phyloP scores from a whole-genome alignment of 35 echinoderm and acorn worm species.

The Heliocidaris erythrogramma region DNA sequence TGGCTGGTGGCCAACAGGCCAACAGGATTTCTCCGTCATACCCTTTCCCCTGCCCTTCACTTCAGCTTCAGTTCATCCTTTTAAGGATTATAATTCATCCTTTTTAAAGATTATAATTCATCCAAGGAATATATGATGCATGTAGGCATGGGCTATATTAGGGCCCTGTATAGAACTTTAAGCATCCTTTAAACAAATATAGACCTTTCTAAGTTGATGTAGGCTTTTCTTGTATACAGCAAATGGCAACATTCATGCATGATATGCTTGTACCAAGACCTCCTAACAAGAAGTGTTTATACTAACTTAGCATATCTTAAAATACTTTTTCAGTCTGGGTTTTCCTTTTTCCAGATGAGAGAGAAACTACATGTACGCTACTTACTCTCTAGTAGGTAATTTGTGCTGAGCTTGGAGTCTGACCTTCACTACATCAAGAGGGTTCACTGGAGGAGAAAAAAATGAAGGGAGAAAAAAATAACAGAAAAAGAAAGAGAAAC shows the following conservation, averaged over 20 bases:
- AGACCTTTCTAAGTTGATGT: too few species aligned
- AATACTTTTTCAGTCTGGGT: too few species aligned
- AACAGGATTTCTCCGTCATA: neutral
- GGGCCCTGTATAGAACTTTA: too few species aligned
- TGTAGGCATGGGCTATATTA: neutral
- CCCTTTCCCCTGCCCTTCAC: neutral
- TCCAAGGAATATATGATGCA: neutral
- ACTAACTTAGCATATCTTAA: too few species aligned
- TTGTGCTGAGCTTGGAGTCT: conserved; percentile 75
- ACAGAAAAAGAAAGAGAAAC: neutral
- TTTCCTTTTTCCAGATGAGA: too few species aligned
- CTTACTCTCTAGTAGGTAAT: neutral
- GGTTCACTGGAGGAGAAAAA: conserved; percentile 64
- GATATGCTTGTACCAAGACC: too few species aligned
- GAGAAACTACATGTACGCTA: neutral
- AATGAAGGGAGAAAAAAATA: neutral
- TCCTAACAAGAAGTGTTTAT: too few species aligned
- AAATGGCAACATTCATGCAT: too few species aligned
- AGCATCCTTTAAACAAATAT: too few species aligned
- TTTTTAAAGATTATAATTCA: neutral
- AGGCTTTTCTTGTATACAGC: too few species aligned
- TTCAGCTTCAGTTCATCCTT: neutral
- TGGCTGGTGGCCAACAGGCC: neutral
- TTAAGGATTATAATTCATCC: neutral
- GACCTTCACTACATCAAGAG: conserved; percentile 77